A percentile compares a stretch with the other conserved stretches of the same genome.
Conservation (phyloP, 2,113 vertebrate species). For the Spheniscus mendiculus region DNA sequence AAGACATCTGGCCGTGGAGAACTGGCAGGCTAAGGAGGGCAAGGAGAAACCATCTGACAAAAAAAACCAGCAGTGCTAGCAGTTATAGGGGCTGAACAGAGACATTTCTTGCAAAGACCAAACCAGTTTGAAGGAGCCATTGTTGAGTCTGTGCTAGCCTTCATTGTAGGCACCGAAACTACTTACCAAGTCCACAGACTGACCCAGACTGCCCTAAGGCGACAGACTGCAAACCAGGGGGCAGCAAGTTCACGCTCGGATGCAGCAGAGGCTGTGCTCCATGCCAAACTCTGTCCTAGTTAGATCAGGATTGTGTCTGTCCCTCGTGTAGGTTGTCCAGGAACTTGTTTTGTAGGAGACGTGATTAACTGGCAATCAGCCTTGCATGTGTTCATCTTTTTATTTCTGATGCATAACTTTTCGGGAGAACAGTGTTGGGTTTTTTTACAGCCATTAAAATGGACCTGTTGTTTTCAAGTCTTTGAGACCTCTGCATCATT, state of each 20-base stretch:
- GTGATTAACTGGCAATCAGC: background rate
- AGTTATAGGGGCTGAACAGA: background rate
- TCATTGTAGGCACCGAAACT: background rate
- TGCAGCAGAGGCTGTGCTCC: background rate
- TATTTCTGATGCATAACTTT: background rate
- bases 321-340: background rate
- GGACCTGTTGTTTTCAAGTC: background rate
- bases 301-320: background rate
- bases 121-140: background rate
- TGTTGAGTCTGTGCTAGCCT: background rate
- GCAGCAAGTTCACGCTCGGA: background rate
- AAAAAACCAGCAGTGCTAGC: background rate
- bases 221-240: background rate
- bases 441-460: background rate
- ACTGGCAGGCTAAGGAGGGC: background rate
- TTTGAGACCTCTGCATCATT: background rate
- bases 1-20: background rate
- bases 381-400: background rate
- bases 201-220: background rate
- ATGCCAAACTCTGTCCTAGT: background rate
- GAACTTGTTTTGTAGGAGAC: background rate
- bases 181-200: background rate
- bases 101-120: background rate
- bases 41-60: background rate
- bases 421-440: background rate